These are phyloP conservation scores for Clinocottus analis DNA, from an alignment of 2,113 vertebrate genomes.

Conservation along the genomic window DNA sequence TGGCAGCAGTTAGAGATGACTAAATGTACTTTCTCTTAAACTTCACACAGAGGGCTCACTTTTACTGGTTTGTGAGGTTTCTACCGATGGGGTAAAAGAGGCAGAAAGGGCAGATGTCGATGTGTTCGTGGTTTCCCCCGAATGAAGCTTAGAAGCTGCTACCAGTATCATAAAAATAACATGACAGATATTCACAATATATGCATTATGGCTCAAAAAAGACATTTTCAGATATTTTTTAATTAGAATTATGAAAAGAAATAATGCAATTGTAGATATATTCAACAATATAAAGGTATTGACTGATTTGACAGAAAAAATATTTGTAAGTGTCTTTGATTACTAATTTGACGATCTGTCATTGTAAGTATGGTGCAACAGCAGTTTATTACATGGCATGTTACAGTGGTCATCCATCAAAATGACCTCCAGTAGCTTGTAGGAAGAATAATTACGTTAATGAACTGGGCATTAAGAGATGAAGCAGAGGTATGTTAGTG, in stretches of 20 bases:
- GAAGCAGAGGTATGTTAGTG: conserved; percentile 1
- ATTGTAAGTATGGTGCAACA: background rate
- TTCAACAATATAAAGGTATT: background rate
- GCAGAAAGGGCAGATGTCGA: background rate
- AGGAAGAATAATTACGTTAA: conserved; percentile 7
- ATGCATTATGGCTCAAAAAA: background rate
- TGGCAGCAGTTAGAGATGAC: background rate
- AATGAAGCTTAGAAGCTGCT: background rate
- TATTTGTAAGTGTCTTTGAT: background rate
- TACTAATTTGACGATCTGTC: background rate
- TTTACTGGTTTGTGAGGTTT: background rate
- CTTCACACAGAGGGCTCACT: background rate
- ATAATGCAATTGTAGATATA: background rate
- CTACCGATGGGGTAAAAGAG: background rate
- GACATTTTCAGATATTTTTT: too few relatives aligned
- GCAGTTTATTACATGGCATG: background rate
- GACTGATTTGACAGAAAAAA: background rate
- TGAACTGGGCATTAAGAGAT: conserved; percentile 3
- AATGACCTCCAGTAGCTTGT: conserved; percentile 6
- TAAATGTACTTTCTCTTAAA: background rate
- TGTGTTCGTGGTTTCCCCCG: background rate
- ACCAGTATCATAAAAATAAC: background rate
- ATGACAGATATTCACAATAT: background rate
- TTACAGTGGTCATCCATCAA: conserved; percentile 3
- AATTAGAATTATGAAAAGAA: too few relatives aligned